Percentiles rank a stretch among this genome's conserved stretches.
Evolutionary conservation across 2,113 vertebrate species (phyloP).

Genomic region (Ascaphus truei): DNA sequence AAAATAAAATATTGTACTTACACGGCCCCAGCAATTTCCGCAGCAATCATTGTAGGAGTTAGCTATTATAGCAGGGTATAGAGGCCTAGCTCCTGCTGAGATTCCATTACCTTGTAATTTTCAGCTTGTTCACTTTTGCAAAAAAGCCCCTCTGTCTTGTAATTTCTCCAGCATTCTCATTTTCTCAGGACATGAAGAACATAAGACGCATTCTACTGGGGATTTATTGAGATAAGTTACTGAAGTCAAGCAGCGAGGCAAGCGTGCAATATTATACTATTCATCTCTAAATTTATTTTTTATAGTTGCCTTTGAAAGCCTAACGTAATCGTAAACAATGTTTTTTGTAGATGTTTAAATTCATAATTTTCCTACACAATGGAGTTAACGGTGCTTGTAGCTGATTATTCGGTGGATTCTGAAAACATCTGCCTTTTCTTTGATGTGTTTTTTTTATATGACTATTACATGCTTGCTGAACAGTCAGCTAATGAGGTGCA

Average conservation of each 20-base stretch:
- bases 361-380: slow-evolving; percentile 54
- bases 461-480: too few relatives aligned
- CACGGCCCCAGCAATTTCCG: slow-evolving; percentile 43
- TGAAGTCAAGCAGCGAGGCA: slow-evolving; percentile 67
- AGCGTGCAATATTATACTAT: slow-evolving; percentile 55
- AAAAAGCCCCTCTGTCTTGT: slow-evolving; percentile 63
- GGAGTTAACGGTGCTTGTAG: slow-evolving; percentile 30
- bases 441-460: slow-evolving; percentile 54
- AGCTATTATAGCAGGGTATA: slow-evolving; percentile 65
- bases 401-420: slow-evolving; percentile 50
- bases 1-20: slow-evolving; percentile 42
- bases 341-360: slow-evolving; percentile 61
- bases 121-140: slow-evolving; percentile 70
- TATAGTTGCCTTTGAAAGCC: slow-evolving; percentile 58
- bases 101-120: slow-evolving; percentile 79
- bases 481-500: slow-evolving; percentile 19
- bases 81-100: slow-evolving; percentile 56
- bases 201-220: slow-evolving; percentile 65
- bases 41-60: slow-evolving; percentile 59
- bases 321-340: slow-evolving; percentile 68
- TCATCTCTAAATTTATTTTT: slow-evolving; percentile 61
- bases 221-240: slow-evolving; percentile 69
- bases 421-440: slow-evolving; percentile 50
- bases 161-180: slow-evolving; percentile 66
- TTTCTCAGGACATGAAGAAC: slow-evolving; percentile 56